These are phyloP conservation scores for Calypte anna DNA, from an alignment of 2,113 vertebrate species.

Conservation along the genomic window DNA sequence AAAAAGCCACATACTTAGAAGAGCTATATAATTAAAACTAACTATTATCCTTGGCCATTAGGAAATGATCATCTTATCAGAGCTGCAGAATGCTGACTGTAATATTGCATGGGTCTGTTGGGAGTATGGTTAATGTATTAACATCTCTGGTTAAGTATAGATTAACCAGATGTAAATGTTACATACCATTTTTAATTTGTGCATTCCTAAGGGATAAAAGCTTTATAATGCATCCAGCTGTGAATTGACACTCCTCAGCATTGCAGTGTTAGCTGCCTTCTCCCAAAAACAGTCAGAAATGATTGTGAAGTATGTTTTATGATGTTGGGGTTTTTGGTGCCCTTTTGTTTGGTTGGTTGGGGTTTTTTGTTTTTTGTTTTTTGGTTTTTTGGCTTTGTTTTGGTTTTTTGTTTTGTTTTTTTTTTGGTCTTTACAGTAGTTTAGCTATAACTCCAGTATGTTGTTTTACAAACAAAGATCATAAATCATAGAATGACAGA, in stretches of 20 bases:
- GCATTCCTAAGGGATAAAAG: slow-evolving; percentile 31
- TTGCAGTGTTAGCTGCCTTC: not conserved
- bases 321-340: not conserved
- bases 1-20: slow-evolving; percentile 2
- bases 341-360: no score
- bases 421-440: not conserved
- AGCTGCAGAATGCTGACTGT: not conserved
- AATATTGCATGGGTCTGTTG: slow-evolving; percentile 5
- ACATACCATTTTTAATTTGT: slow-evolving; percentile 54
- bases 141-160: slow-evolving; percentile 18
- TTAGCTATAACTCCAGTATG: not conserved
- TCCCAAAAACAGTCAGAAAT: slow-evolving; percentile 9
- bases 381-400: no score
- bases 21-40: slow-evolving; percentile 10
- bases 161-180: slow-evolving; percentile 27
- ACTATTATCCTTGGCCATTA: slow-evolving; percentile 2
- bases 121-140: slow-evolving; percentile 35
- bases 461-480: not conserved
- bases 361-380: no score
- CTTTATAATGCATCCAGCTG: not conserved
- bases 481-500: not conserved
- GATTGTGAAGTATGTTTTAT: not conserved
- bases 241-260: not conserved
- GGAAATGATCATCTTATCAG: not conserved
- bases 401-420: not conserved